These are phyloP conservation scores for Lochmaea crataegi DNA, from an alignment of 2,888 invertebrate genomes.

Conservation along the genomic window DNA sequence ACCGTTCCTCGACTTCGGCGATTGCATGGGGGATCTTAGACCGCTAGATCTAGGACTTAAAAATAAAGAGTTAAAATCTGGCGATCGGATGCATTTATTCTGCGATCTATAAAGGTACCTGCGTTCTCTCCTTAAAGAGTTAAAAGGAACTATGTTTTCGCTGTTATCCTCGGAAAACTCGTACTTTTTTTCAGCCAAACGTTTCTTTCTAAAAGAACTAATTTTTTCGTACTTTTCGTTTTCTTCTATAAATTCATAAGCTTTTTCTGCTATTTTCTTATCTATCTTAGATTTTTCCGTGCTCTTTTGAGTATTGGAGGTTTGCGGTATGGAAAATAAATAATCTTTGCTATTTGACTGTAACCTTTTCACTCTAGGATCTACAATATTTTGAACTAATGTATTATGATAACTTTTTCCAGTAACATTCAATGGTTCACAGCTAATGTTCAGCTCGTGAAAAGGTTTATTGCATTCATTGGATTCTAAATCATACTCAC, in stretches of 20 bases:
- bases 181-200: slow-evolving; percentile 91
- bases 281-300: slow-evolving; percentile 60
- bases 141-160: slow-evolving; percentile 75
- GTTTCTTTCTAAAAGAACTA: slow-evolving; percentile 85
- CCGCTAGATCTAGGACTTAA: slow-evolving; percentile 61
- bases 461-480: slow-evolving; percentile 64
- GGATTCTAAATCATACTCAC: slow-evolving; percentile 64
- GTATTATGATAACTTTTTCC: slow-evolving; percentile 65
- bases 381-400: slow-evolving; percentile 62
- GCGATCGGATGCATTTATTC: slow-evolving; percentile 59
- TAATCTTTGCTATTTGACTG: slow-evolving; percentile 60
- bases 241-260: slow-evolving; percentile 88
- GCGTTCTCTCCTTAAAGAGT: slow-evolving; percentile 68
- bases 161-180: slow-evolving; percentile 86
- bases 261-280: slow-evolving; percentile 74
- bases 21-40: slow-evolving; percentile 63
- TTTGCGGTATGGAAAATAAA: slow-evolving; percentile 61
- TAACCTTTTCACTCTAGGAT: slow-evolving; percentile 62
- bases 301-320: slow-evolving; percentile 54
- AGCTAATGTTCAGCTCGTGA: slow-evolving; percentile 65
- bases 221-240: slow-evolving; percentile 86
- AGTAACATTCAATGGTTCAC: slow-evolving; percentile 65
- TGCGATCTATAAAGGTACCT: slow-evolving; percentile 59
- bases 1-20: slow-evolving; percentile 62
- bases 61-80: slow-evolving; percentile 61